Base-by-base conservation (phyloP, 1,140 invertebrate genomes). In the Mercenaria mercenaria region DNA sequence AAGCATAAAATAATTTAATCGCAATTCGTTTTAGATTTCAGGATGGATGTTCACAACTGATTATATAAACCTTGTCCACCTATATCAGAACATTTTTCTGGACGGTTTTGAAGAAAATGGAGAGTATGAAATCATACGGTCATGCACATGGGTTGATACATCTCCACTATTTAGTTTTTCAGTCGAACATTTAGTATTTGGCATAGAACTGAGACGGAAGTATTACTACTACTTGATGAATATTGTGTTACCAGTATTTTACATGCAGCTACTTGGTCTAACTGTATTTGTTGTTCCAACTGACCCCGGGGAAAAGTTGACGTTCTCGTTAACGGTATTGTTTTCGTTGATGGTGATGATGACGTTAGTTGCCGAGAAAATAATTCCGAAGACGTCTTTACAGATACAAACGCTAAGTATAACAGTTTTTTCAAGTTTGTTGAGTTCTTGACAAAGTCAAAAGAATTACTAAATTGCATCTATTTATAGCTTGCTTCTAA, bases 321-420 rank as follows among this genome's bases (percentile, higher is more conserved):
- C 96, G 10, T 95, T 97, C 23, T 96, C 96, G 34, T 93, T 97
- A 34, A 97, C 97, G 11, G 96, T 97, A n/a, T 94, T 97, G 4
- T 94, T 97, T 13, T 96, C 97, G 0, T 96, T 97, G 91, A 96
- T 96, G 72, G 96, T 97, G 37, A 97, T 97, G 92, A 96, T 97
- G 95, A 93, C 97, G 80, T 96, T 96, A 83, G 96, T 97, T 59
- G 96, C 96, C 26, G 97, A 97, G 90, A 96, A 96, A 83, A 96
- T 97, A 95, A n/a, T n/a, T n/a, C 97, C 97, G 15, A 96, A 96
- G 91, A 97, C 96, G 2, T 97, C 96, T 0, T 23, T 52, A 41
- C 76, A 80, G 43, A 43, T 80, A 20, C 43, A 41, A 18, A 34
- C 18, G 4, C 18, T 80, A n/a, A 80, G 76, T 80, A 80, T 29